phyloP scores from a whole-genome alignment of 2,113 vertebrate species.

The Trematocara unimaculatum region DNA sequence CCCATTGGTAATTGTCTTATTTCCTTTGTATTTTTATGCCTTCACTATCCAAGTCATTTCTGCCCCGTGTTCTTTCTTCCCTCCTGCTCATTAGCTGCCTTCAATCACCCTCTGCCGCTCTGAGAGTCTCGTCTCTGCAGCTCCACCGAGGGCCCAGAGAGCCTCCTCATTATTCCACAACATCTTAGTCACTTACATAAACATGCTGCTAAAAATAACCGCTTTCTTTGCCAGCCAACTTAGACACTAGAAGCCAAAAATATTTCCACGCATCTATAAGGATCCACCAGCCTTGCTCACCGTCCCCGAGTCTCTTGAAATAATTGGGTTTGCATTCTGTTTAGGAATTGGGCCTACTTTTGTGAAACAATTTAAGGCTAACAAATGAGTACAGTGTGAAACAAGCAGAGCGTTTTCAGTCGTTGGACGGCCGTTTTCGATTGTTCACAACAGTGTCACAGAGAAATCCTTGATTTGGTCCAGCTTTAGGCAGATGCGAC shows the following conservation, averaged over 20 bases:
- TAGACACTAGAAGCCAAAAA: constrained; percentile 38
- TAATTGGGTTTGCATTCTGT: constrained; percentile 38
- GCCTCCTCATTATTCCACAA: constrained; percentile 71
- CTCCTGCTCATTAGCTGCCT: constrained; percentile 67
- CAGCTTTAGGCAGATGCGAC: constrained; percentile 18
- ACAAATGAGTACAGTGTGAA: constrained; percentile 14
- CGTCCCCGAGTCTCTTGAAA: constrained; percentile 27
- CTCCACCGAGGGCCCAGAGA: constrained; percentile 52
- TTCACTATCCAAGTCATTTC: constrained; percentile 34
- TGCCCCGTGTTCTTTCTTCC: constrained; percentile 9
- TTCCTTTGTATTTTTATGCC: constrained; percentile 51
- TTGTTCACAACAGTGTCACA: constrained; percentile 4
- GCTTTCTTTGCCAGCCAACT: constrained; percentile 51
- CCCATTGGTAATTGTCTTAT: constrained; percentile 37
- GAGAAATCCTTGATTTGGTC: constrained; percentile 2
- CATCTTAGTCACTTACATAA: constrained; percentile 70
- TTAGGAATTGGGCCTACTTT: constrained; percentile 5
- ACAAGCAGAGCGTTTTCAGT: background rate
- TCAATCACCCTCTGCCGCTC: constrained; percentile 62
- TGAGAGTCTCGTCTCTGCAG: constrained; percentile 57
- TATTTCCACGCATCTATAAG: constrained; percentile 31
- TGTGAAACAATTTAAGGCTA: background rate
- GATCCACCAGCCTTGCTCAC: background rate
- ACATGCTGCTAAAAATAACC: constrained; percentile 68
- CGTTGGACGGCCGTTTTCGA: background rate